Conservation (phyloP, 2,888 invertebrate species). For the Junonia oenone region DNA sequence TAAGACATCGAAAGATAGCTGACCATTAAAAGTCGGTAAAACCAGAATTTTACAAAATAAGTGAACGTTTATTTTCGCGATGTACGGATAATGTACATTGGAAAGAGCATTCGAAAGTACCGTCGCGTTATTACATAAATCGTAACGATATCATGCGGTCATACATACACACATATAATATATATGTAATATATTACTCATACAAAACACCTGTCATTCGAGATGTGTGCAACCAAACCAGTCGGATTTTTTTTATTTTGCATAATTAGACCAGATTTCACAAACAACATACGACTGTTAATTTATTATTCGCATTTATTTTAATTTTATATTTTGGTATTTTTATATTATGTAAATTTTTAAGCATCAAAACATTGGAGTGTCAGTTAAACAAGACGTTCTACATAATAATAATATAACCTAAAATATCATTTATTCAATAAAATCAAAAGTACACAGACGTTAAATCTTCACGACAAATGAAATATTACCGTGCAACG, state of each 20-base stretch:
- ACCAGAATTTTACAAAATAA: not conserved
- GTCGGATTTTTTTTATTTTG: constrained; percentile 5
- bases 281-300: not conserved
- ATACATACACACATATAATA: not conserved
- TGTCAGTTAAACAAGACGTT: not conserved
- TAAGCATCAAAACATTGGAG: not conserved
- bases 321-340: not conserved
- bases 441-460: too few species aligned
- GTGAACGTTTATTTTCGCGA: not conserved
- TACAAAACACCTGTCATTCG: constrained; percentile 24
- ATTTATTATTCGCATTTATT: not conserved
- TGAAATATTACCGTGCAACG: not conserved
- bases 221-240: constrained; percentile 15
- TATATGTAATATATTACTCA: constrained; percentile 11
- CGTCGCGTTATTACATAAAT: constrained; percentile 12
- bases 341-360: not conserved
- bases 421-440: too few species aligned
- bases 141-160: not conserved
- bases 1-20: not conserved
- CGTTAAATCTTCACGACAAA: too few species aligned
- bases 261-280: constrained; percentile 11
- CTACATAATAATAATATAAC: not conserved
- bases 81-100: constrained; percentile 5
- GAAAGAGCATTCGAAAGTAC: constrained; percentile 20
- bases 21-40: not conserved